Base-by-base conservation (phyloP, 2,113 vertebrate species). In the Phasianus colchicus region DNA sequence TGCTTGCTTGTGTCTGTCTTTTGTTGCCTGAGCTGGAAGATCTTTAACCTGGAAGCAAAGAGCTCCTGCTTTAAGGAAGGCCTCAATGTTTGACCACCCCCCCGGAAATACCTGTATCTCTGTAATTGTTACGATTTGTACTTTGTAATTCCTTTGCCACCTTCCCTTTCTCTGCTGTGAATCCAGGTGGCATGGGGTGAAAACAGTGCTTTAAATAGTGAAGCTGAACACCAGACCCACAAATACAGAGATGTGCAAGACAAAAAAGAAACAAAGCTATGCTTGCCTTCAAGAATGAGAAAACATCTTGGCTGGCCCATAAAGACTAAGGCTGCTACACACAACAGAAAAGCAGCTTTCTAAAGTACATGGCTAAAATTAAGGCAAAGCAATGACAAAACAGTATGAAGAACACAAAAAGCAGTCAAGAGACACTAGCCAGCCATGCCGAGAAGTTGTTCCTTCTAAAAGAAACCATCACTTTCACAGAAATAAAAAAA, bases 141-240 rank as follows among this genome's bases (percentile, higher is more conserved):
- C 74, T 94, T 95, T n/a, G 87, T 82, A 87, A 93, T 69, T 92
- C 65, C 47, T 48, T 75, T 74, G 32, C 47, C 22, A 47, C 1
- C 1, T 76, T 88, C 75, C 20, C 76, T 87, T 72, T 74, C 60
- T 78, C 57, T 83, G 65, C 65, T 86, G 18, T 84, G 76, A 95
- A 91, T 64, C 72, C 86, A 75, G 20, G 77, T 0, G 0, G 65
- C 88, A 89, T 34, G 60, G 94, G 77, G 60, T 93, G 93, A 94
- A 96, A 95, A 70, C 3, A 80, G 43, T 27, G 65, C 92, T 93
- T 93, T 90, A 72, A 78, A 75, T 75, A 92, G 73, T n/a, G 83
- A 88, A 86, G 90, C 88, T 69, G 73, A 88, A 92, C 34, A 78
- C 86, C 61, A 60, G 20, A 77, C 36, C 83, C 48, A 69, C 75